Evolutionary conservation across 2,797 vertebrate species (phyloP).

Genomic region (Argentina silus): DNA sequence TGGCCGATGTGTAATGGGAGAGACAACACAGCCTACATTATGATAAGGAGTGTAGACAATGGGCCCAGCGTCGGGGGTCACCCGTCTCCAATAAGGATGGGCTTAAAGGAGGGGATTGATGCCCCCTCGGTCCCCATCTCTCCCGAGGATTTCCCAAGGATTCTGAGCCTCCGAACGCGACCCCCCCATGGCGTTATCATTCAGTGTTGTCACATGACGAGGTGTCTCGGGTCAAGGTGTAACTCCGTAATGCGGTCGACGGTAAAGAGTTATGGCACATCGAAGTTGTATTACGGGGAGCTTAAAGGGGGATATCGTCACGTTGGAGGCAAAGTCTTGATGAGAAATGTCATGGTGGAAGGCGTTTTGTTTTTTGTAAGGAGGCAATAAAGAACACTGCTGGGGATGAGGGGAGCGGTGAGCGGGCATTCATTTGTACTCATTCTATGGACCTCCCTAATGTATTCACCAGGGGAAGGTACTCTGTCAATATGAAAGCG

Average conservation of each 20-base stretch:
- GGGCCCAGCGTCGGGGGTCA: slow-evolving; percentile 71
- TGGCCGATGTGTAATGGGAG: slow-evolving; percentile 80
- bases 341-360: slow-evolving; percentile 65
- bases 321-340: slow-evolving; percentile 44
- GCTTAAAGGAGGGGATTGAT: slow-evolving; percentile 68
- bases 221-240: slow-evolving; percentile 42
- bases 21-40: slow-evolving; percentile 85
- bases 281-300: slow-evolving; percentile 22
- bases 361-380: slow-evolving; percentile 60
- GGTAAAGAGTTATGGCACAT: slow-evolving; percentile 13
- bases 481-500: slow-evolving; percentile 71
- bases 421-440: slow-evolving; percentile 72
- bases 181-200: slow-evolving; percentile 42
- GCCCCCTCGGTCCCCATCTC: slow-evolving; percentile 46
- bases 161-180: slow-evolving; percentile 25
- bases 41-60: slow-evolving; percentile 81
- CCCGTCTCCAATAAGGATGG: slow-evolving; percentile 67
- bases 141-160: slow-evolving; percentile 26
- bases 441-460: slow-evolving; percentile 64
- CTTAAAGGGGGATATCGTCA: slow-evolving; percentile 40
- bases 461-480: slow-evolving; percentile 74
- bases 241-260: slow-evolving; percentile 30
- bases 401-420: slow-evolving; percentile 43
- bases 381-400: slow-evolving; percentile 33
- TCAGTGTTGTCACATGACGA: slow-evolving; percentile 38